Base-by-base conservation (phyloP, 2,797 vertebrate genomes). In the Chaetophractus vellerosus region DNA sequence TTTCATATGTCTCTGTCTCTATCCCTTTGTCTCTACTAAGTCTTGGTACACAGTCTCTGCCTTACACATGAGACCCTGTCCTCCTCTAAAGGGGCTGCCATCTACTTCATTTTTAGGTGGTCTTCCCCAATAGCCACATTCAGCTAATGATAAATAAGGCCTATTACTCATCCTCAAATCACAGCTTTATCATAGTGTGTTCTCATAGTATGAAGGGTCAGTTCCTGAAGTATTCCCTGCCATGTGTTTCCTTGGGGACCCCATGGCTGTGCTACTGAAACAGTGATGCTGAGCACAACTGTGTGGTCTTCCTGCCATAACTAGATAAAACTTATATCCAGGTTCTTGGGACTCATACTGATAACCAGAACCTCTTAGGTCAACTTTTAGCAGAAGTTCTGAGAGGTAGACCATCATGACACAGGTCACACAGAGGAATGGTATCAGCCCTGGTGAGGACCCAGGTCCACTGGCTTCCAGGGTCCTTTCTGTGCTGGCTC, bases 31-130 rank as follows among this genome's bases (percentile, higher is more conserved):
- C 16, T 87, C 71, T 57, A 55, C 45, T 52, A 75, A 50, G 31
- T 19, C 41, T 36, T 50, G 9, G 5, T 19, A n/a, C 71, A 19
- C 23, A 10, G 15, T 18, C 31, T 50, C 63, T 0, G 19, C 41
- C n/a, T 72, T 21, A 33, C 23, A 18, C 2, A 1, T 0, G 19
- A 69, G 48, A 28, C n/a, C 24, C 1, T 5, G 0, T 21, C 41
- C 36, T 64, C 45, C 45, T 61, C 61, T 15, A 5, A 45, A 21
- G 71, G 74, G 52, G 19, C 36, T 52, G 14, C 12, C 12, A 12
- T 24, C 33, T 1, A 0, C 6, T 19, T 24, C 55, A 24, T 41
- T 57, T 63, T n/a, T 5, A 80, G 66, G 63, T 1, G 10, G 9
- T 18, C 38, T 55, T 66, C 45, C 14, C 38, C 52, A 16, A 2